Evolutionary conservation across 1,140 invertebrate species (phyloP).

Genomic region (Magallana ariakensis): DNA sequence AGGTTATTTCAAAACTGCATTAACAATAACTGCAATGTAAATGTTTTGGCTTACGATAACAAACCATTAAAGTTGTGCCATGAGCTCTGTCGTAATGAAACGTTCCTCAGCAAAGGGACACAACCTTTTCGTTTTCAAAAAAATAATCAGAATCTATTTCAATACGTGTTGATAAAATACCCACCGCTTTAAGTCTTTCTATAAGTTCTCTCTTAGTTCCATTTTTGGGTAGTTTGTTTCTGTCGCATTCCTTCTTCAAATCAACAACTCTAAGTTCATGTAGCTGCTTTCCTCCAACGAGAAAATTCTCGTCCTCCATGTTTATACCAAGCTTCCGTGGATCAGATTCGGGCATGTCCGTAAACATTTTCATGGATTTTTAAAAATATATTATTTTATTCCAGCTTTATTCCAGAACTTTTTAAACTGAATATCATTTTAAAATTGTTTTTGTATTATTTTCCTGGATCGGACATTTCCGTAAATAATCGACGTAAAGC

Average conservation of each 20-base stretch:
- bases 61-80: too few relatives aligned
- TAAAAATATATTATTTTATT: too few relatives aligned
- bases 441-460: not conserved
- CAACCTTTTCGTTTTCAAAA: too few relatives aligned
- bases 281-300: slow-evolving; percentile 73
- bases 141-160: not conserved
- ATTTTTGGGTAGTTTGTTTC: slow-evolving; percentile 77
- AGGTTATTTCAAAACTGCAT: too few relatives aligned
- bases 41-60: too few relatives aligned
- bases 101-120: too few relatives aligned
- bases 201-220: slow-evolving; percentile 78
- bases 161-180: slow-evolving; percentile 40
- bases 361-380: not conserved
- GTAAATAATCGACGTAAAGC: not conserved
- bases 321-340: slow-evolving; percentile 55
- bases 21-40: too few relatives aligned
- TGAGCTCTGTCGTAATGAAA: too few relatives aligned
- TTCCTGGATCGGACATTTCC: not conserved
- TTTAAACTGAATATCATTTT: too few relatives aligned
- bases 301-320: slow-evolving; percentile 79
- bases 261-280: slow-evolving; percentile 78
- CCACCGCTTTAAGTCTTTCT: slow-evolving; percentile 78
- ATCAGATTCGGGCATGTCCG: not conserved
- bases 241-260: slow-evolving; percentile 79
- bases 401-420: too few relatives aligned